A percentile compares a stretch with the other conserved stretches of the same genome.
Conservation (phyloP, 2,888 invertebrate genomes). For the Pseudococcus jackbeardsleyi region DNA sequence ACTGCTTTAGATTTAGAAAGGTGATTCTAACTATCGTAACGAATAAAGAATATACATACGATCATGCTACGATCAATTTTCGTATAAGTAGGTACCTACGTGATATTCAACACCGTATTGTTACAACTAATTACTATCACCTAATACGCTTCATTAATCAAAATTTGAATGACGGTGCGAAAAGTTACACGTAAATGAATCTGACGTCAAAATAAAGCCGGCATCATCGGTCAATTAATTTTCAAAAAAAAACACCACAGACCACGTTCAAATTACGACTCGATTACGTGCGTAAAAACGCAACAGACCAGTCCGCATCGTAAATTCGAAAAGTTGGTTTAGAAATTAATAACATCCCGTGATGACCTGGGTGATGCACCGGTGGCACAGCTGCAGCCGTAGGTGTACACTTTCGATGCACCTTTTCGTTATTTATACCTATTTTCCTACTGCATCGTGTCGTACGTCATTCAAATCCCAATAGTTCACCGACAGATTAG, state of each 20-base stretch:
- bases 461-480: constrained; percentile 26
- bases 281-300: background rate
- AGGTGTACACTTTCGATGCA: constrained; percentile 42
- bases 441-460: background rate
- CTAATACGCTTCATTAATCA: constrained; percentile 31
- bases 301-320: background rate
- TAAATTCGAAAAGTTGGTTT: constrained; percentile 28
- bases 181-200: background rate
- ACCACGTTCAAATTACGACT: background rate
- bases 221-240: background rate
- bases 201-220: background rate
- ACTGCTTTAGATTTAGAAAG: too few relatives aligned
- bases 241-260: background rate
- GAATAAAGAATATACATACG: background rate
- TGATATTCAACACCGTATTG: background rate
- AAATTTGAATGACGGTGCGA: constrained; percentile 5
- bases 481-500: constrained; percentile 15
- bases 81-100: background rate
- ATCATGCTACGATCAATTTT: background rate
- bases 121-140: background rate
- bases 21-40: background rate
- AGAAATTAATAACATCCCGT: constrained; percentile 8
- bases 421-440: background rate
- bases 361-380: background rate
- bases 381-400: background rate